Base-by-base conservation (phyloP, 2,888 invertebrate species). In the Cactoblastis cactorum region DNA sequence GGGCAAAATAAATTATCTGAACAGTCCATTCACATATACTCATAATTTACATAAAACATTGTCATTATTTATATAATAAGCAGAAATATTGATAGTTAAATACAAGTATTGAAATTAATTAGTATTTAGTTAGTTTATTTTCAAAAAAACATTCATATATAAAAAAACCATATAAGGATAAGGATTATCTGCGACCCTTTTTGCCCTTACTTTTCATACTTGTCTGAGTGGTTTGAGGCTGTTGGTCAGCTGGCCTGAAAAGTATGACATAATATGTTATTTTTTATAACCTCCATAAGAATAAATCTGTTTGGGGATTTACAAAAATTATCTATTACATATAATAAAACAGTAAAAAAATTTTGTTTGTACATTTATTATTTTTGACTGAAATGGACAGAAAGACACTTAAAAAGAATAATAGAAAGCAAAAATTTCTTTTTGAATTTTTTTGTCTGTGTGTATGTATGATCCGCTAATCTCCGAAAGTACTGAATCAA, bases 211-310 rank as follows among this genome's bases (percentile, higher is more conserved):
- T 74, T 59, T 90, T 89, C 57, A 61, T 77, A 53, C 68, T 74
- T 1, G 78, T 66, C 66, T 85, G 63, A 33, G 78, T 63, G 6
- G 76, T 57, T 59, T 89, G 90, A 1, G 81, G 82, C 54, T 83
- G 87, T 61, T 89, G 88, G 51, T 90, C 90, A 38, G 78, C 80
- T 33, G 87, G 88, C 62, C 90, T 90, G 72, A 32, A 77, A 28
- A 28, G 1, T 3, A 6, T 1, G 28, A 28, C n/a, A n/a, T n/a
- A n/a, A n/a, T n/a, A n/a, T n/a, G n/a, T n/a, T n/a, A n/a, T n/a
- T n/a, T n/a, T n/a, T n/a, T n/a, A n/a, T n/a, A n/a, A n/a, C n/a
- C n/a, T n/a, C n/a, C n/a, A n/a, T n/a, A n/a, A n/a, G n/a, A n/a
- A n/a, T n/a, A n/a, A n/a, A n/a, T n/a, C n/a, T n/a, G n/a, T n/a